Evolutionary conservation across 2,797 vertebrate genomes (phyloP), one percentile per base, ranked within the genome.

Genomic region (Brotula barbata): DNA sequence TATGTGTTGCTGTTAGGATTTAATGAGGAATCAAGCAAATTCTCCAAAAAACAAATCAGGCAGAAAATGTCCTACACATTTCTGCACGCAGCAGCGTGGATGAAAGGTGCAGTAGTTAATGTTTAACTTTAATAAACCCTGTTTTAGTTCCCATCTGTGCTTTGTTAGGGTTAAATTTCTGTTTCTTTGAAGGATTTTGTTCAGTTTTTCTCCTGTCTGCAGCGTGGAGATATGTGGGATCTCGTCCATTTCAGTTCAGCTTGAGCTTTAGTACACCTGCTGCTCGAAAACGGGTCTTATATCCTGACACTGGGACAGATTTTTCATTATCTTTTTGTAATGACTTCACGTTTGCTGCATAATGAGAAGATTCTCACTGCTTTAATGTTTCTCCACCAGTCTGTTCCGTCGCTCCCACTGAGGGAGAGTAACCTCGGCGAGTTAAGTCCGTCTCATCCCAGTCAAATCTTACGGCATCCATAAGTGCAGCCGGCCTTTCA

Each of bases 401-500:
- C 49, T 15, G 43, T 44, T n/a, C 52, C 64, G 53, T 69, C 68
- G 41, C 28, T 72, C 31, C 20, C 15, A 60, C 65, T 73, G 31
- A 76, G 37, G 25, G 44, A 57, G 64, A 68, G 36, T 55, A 53
- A 54, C 59, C 46, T 78, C 8, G 7, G 51, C 42, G 47, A 72
- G 61, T 52, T 42, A 51, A 64, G 65, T 58, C 53, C 61, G 41
- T 73, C 73, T 80, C 62, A 62, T 78, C 64, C 64, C 52, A 40
- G 39, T 66, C 28, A 31, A 55, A 51, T 78, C 49, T 58, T 64
- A 49, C 55, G 60, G 51, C 42, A 39, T 67, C 63, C 64, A 71
- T 23, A 63, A 28, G 42, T 60, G 60, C 67, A 44, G 75, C 75
- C 64, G 42, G 75, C 75, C 64, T 75, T 80, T 67, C 74, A 75